These are phyloP conservation scores for Drosophila rufa DNA, from an alignment of 1,140 invertebrate genomes.

Conservation along the genomic window DNA sequence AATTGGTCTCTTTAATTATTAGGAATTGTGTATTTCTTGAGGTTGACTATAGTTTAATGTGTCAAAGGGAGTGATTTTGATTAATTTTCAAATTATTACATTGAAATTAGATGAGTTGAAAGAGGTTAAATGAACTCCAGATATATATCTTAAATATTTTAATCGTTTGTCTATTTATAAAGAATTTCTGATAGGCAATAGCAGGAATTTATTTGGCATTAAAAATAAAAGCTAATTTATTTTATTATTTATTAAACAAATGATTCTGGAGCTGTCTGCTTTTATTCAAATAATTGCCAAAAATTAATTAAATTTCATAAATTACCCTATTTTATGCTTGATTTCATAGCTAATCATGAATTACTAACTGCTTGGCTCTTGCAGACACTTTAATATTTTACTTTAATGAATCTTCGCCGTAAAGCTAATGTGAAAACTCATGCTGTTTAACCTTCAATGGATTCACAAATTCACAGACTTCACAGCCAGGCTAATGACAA, in stretches of 20 bases:
- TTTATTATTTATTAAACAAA: no score
- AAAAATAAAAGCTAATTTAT: not conserved
- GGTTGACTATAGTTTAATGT: slow-evolving; percentile 30
- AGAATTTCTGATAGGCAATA: not conserved
- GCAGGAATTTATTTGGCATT: no score
- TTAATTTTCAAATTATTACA: no score
- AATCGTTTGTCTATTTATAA: not conserved
- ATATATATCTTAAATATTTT: no score
- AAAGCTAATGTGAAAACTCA: slow-evolving; percentile 34
- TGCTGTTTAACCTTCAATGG: slow-evolving; percentile 55
- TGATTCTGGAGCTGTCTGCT: no score
- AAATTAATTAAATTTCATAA: no score
- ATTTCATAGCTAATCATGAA: not conserved
- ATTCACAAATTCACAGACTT: slow-evolving; percentile 37
- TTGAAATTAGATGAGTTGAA: no score
- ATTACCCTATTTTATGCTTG: not conserved
- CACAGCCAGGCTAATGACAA: slow-evolving; percentile 60
- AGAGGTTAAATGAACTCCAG: no score
- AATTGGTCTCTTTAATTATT: slow-evolving; percentile 25
- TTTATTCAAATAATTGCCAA: no score
- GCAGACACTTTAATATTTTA: slow-evolving; percentile 12
- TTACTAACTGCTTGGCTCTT: not conserved
- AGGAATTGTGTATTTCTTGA: slow-evolving; percentile 22
- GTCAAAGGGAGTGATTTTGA: no score
- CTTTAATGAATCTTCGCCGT: slow-evolving; percentile 27